phyloP scores from a whole-genome alignment of 2,113 vertebrate genomes.

The Bolborhynchus lineola region DNA sequence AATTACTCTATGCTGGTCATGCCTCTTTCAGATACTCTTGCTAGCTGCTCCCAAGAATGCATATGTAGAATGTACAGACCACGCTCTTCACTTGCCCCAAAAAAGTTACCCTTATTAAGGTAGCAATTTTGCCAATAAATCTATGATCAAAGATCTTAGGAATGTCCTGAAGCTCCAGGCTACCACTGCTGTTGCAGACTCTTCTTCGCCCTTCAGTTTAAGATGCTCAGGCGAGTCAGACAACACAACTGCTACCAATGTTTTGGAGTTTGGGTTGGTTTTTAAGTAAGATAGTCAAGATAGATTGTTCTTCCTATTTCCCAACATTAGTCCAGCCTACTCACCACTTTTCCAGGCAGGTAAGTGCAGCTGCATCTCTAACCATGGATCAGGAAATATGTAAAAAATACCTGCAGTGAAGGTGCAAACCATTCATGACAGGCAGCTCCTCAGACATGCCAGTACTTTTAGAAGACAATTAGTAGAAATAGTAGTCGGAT shows the following conservation, averaged over 20 bases:
- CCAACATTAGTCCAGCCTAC: background rate
- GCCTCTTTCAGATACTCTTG: background rate
- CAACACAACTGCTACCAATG: background rate
- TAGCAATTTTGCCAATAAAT: background rate
- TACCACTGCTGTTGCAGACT: background rate
- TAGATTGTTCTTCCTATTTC: background rate
- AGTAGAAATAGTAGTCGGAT: background rate
- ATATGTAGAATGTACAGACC: background rate
- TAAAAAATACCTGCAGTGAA: background rate
- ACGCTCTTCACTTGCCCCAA: background rate
- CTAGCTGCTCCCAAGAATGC: background rate
- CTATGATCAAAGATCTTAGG: background rate
- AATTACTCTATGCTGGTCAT: background rate
- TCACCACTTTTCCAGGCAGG: background rate
- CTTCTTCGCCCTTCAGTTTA: background rate
- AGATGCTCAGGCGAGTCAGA: background rate
- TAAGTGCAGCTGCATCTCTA: background rate
- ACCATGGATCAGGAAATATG: background rate
- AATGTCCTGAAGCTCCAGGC: background rate
- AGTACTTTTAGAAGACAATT: background rate
- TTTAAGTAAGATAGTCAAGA: background rate
- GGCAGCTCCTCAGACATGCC: background rate
- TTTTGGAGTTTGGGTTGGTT: rapidly evolving
- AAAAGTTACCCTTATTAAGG: background rate
- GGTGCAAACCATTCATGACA: background rate